A percentile compares a stretch with the other conserved stretches of the same genome.
These are phyloP conservation scores for Oscheius sp. DNA, from an alignment of 2,888 invertebrate species.

Conservation along the genomic window DNA sequence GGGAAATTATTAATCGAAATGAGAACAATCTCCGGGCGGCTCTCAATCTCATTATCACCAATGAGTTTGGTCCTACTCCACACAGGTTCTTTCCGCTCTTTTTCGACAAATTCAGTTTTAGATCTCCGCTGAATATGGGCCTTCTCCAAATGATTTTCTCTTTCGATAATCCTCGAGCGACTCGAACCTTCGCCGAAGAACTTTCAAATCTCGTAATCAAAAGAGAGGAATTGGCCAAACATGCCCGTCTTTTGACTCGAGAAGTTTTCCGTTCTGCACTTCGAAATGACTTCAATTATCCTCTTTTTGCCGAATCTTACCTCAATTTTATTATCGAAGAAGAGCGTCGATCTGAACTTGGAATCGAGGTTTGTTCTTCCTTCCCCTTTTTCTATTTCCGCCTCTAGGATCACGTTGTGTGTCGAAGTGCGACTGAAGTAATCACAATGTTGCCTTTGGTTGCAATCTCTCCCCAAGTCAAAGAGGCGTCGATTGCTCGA, in stretches of 20 bases:
- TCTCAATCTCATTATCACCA: slow-evolving; percentile 9
- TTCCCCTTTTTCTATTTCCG: slow-evolving; percentile 72
- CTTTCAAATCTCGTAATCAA: slow-evolving; percentile 84
- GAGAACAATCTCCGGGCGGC: slow-evolving; percentile 18
- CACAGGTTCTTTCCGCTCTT: slow-evolving; percentile 2
- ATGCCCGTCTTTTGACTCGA: slow-evolving; percentile 84
- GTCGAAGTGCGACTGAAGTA: slow-evolving; percentile 84
- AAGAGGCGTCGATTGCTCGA: slow-evolving; percentile 75
- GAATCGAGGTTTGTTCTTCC: slow-evolving; percentile 19
- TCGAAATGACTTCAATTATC: slow-evolving; percentile 81
- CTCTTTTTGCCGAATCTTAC: slow-evolving; percentile 82
- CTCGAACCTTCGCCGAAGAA: slow-evolving; percentile 70
- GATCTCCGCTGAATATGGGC: slow-evolving; percentile 13
- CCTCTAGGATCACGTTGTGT: slow-evolving; percentile 79
- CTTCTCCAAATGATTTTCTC: slow-evolving; percentile 18
- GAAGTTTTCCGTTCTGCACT: slow-evolving; percentile 85
- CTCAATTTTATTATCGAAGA: slow-evolving; percentile 19
- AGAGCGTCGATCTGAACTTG: slow-evolving; percentile 2
- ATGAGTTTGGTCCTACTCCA: slow-evolving; percentile 29
- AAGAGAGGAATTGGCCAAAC: slow-evolving; percentile 88
- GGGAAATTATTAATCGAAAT: neutral
- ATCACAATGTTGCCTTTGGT: slow-evolving; percentile 85
- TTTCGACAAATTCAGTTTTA: neutral
- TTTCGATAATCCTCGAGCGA: slow-evolving; percentile 13
- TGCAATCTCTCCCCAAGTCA: slow-evolving; percentile 81